Evolutionary conservation across 2,797 vertebrate genomes (phyloP).

Genomic region (Muraenolepis orangiensis): DNA sequence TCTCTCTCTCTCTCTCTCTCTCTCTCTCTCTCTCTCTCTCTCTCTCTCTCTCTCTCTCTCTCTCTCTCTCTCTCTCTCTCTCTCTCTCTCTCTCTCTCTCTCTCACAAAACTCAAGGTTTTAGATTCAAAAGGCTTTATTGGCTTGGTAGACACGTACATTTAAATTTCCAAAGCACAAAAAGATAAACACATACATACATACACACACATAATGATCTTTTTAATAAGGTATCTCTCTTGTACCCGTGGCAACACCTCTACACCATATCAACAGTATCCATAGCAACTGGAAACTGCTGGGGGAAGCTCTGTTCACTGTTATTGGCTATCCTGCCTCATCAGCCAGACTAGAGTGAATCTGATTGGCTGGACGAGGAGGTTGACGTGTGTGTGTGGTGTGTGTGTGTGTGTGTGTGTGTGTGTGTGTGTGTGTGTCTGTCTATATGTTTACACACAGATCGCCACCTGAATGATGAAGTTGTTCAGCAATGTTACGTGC

Average conservation of each 20-base stretch:
- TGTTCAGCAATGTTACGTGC: too few relatives aligned
- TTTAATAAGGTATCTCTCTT: slow-evolving; percentile 65
- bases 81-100: neutral
- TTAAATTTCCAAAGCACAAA: neutral
- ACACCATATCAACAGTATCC: slow-evolving; percentile 66
- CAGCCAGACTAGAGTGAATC: slow-evolving; percentile 29
- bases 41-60: neutral
- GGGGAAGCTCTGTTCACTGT: slow-evolving; percentile 26
- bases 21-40: neutral
- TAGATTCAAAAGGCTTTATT: too few relatives aligned
- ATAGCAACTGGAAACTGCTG: slow-evolving; percentile 68
- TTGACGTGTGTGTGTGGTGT: neutral
- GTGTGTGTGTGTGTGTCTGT: too few relatives aligned
- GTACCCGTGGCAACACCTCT: slow-evolving; percentile 73
- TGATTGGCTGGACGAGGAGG: slow-evolving; percentile 17
- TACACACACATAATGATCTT: slow-evolving; percentile 50
- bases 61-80: too few relatives aligned
- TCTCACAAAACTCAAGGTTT: neutral
- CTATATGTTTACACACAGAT: too few relatives aligned
- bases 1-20: too few relatives aligned
- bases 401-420: neutral
- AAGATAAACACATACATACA: slow-evolving; percentile 5
- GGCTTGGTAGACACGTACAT: neutral
- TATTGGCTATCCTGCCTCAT: slow-evolving; percentile 42
- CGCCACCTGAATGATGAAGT: too few relatives aligned